A percentile compares a stretch with the other conserved stretches of the same genome.
Evolutionary conservation across 2,888 invertebrate species (phyloP).

Genomic region (Drosophila quasianomalipes): DNA sequence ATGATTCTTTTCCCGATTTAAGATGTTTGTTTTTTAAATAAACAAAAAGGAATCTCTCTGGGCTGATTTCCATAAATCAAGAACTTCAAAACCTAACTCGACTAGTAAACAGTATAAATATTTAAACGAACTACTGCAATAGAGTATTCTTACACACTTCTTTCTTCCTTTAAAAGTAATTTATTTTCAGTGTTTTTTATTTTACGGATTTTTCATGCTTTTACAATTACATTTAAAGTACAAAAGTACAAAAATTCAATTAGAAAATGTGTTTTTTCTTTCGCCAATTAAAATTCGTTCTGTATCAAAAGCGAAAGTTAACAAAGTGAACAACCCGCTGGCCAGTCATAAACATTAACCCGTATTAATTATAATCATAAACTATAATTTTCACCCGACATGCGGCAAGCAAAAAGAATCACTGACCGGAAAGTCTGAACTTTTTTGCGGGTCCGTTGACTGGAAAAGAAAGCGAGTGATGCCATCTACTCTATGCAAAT

Average conservation of each 20-base stretch:
- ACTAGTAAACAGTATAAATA: not conserved
- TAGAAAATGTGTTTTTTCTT: constrained; percentile 28
- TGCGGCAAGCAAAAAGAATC: constrained; percentile 59
- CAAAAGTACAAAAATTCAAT: constrained; percentile 12
- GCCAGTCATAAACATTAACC: constrained; percentile 57
- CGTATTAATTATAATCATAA: constrained; percentile 75
- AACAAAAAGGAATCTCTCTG: constrained; percentile 22
- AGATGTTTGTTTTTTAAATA: constrained; percentile 25
- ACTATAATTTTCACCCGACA: constrained; percentile 73
- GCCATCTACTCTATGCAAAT: constrained; percentile 1
- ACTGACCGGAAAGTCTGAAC: constrained; percentile 66
- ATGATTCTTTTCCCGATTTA: constrained; percentile 19
- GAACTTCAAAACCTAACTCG: not conserved
- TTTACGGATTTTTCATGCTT: not conserved
- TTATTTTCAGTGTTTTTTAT: not conserved
- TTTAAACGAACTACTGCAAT: not conserved
- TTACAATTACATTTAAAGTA: constrained; percentile 13
- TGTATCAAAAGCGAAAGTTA: constrained; percentile 66
- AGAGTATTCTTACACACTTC: not conserved
- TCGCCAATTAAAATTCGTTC: constrained; percentile 23
- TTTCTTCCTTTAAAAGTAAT: not conserved
- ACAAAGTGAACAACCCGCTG: constrained; percentile 31
- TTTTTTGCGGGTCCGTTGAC: constrained; percentile 27
- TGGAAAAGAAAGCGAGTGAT: constrained; percentile 60
- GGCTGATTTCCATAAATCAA: not conserved